Evolutionary conservation across 2,888 invertebrate species (phyloP), one percentile per base, ranked within the genome.

Genomic region (Shargacucullia verbasci): DNA sequence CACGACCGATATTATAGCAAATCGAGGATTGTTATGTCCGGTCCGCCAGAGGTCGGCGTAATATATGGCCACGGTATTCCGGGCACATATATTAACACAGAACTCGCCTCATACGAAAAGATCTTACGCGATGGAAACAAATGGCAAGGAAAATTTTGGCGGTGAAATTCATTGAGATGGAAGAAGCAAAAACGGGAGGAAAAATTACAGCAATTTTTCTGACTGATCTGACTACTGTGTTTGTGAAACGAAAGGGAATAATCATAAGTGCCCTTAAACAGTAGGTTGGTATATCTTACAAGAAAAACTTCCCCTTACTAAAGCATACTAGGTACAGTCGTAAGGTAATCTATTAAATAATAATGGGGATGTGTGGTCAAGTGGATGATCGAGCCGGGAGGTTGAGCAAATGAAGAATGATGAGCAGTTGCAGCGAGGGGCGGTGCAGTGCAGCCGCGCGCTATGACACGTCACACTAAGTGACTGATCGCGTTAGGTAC

Each of bases 21-120:
- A 94, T 94, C 94, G 94, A 92, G 93, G 92, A 94, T 92, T 93
- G 93, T 94, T 94, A 94, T 94, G 94, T 94, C 94, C 94, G 91
- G 94, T 92, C 92, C 91, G 92, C 89, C 92, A 90, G 93, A 94
- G 94, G 94, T 93, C 93, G 92, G 89, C 85, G 89, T 94, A 94
- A 94, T 94, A 94, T 94, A 94, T 92, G 93, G 92, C 94, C 92
- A 91, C 91, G 93, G 94, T 92, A 94, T 94, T 94, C 93, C 92
- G 91, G 92, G 90, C 92, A 92, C 92, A 94, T 94, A 94, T 94
- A 94, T 94, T 94, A 94, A 93, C 93, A 85, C 89, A 86, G 88
- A 92, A 92, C 92, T 93, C 92, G 92, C 88, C 90, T 94, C 93
- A 92, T 93, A 92, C 93, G 89, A 91, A 91, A 91, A 94, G 92